Base-by-base conservation (phyloP, 2,113 vertebrate species). In the Polyodon spathula region DNA sequence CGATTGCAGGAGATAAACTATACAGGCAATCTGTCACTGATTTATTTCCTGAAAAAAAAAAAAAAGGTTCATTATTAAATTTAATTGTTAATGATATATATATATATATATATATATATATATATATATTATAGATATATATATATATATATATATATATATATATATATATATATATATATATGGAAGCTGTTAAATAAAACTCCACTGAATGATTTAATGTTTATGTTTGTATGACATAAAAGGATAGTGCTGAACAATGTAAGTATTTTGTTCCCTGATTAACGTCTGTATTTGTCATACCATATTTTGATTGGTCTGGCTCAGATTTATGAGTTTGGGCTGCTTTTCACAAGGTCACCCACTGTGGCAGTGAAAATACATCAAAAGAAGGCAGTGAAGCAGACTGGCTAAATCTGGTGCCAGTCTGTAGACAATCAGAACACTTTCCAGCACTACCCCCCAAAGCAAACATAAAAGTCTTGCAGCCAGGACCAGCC, bases 31-130 rank as follows among this genome's bases (percentile, higher is more conserved):
- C 74, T 27, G 72, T 67, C 37, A 91, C 60, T 0, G 64, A 74
- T 8, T 57, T 70, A 42, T 81, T 75, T 68, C 90, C 91, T 93
- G 69, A 37, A 11, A 61, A 63, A 6, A 37, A 11, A 61, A 63
- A 6, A 12, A 57, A 44, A 58, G 12, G 16, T 11, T 51, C 2
- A 43, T 8, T n/a, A n/a, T n/a, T n/a, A n/a, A n/a, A n/a, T n/a
- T n/a, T n/a, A n/a, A n/a, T n/a, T n/a, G n/a, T n/a, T n/a, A n/a
- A n/a, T n/a, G n/a, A n/a, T n/a, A n/a, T n/a, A n/a, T n/a, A n/a
- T n/a, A n/a, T n/a, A n/a, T n/a, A n/a, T n/a, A n/a, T n/a, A n/a
- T n/a, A n/a, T n/a, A n/a, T n/a, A n/a, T n/a, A n/a, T n/a, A n/a
- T n/a, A n/a, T n/a, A n/a, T n/a, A n/a, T n/a, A n/a, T n/a, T n/a